These are phyloP conservation scores for Capitulum mitella DNA, from an alignment of 2,888 invertebrate genomes.

Conservation along the genomic window DNA sequence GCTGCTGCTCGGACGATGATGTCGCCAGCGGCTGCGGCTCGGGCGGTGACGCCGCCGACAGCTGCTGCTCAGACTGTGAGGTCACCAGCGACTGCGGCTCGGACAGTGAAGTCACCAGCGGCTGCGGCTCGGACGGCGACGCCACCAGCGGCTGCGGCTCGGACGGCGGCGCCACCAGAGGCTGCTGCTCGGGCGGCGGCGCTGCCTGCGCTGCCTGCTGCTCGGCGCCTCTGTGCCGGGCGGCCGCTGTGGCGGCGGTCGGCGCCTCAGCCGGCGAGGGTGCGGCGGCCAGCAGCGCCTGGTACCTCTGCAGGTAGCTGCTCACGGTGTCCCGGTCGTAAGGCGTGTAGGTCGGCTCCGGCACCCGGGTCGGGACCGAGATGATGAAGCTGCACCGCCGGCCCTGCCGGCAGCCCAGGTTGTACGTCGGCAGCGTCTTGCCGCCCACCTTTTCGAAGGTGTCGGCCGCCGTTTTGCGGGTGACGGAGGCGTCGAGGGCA, in stretches of 20 bases:
- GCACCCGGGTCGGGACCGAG: neutral
- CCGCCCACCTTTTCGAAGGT: neutral
- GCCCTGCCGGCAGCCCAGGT: neutral
- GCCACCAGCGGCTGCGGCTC: neutral
- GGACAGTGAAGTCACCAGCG: neutral
- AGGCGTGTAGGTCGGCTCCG: slow-evolving; percentile 4
- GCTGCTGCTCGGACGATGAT: no score
- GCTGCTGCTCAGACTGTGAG: no score
- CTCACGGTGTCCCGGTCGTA: neutral
- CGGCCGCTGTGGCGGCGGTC: neutral
- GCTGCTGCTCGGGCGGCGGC: neutral
- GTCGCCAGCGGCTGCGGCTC: no score
- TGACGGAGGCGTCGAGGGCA: neutral
- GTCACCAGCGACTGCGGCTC: no score
- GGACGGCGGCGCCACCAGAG: neutral
- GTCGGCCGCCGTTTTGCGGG: neutral
- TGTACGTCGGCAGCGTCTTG: neutral
- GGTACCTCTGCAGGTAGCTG: neutral
- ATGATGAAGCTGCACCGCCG: slow-evolving; percentile 2
- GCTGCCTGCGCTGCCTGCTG: neutral
- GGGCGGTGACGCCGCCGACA: no score
- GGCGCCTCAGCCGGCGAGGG: neutral
- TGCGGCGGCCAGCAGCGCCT: neutral
- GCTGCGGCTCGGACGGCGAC: neutral
- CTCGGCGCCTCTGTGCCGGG: neutral